A percentile compares a stretch with the other conserved stretches of the same genome.
Evolutionary conservation across 2,797 vertebrate genomes (phyloP).

Genomic region (Apogon talboti): DNA sequence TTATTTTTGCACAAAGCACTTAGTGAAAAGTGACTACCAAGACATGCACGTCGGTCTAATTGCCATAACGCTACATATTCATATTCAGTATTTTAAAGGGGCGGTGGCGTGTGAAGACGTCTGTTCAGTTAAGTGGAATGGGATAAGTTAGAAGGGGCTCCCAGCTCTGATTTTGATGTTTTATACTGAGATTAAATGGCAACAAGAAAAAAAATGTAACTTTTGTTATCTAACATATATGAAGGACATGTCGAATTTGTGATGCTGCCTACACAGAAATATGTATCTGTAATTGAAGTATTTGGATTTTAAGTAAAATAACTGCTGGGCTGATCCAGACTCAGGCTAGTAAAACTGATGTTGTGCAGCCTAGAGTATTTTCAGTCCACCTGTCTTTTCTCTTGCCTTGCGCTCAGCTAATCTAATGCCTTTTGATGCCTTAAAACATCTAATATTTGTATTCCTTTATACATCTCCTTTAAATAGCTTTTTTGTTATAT

Average conservation of each 20-base stretch:
- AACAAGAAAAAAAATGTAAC: constrained; percentile 10
- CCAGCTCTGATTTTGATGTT: constrained; percentile 27
- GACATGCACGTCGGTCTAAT: constrained; percentile 30
- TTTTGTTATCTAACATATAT: constrained; percentile 38
- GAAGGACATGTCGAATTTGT: constrained; percentile 45
- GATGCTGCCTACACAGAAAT: constrained; percentile 14
- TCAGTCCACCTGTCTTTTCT: constrained; percentile 49
- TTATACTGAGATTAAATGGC: constrained; percentile 38
- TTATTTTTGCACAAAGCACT: constrained; percentile 83
- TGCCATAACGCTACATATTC: constrained; percentile 22
- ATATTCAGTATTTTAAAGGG: constrained; percentile 51
- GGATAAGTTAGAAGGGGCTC: constrained; percentile 13
- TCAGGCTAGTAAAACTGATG: constrained; percentile 28
- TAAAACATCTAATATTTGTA: constrained; percentile 41
- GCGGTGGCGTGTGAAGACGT: constrained; percentile 10
- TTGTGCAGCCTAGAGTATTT: constrained; percentile 18
- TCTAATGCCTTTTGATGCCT: constrained; percentile 59
- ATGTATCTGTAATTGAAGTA: constrained; percentile 34
- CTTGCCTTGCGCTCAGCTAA: constrained; percentile 26
- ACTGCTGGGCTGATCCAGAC: constrained; percentile 34
- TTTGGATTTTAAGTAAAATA: constrained; percentile 35
- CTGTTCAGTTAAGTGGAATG: constrained; percentile 29
- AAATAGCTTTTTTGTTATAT: constrained; percentile 2
- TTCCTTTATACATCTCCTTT: constrained; percentile 16
- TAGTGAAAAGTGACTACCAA: constrained; percentile 65